Evolutionary conservation across 2,113 vertebrate species (phyloP), one percentile per base, ranked within the genome.

Genomic region (Acinonyx jubatus): DNA sequence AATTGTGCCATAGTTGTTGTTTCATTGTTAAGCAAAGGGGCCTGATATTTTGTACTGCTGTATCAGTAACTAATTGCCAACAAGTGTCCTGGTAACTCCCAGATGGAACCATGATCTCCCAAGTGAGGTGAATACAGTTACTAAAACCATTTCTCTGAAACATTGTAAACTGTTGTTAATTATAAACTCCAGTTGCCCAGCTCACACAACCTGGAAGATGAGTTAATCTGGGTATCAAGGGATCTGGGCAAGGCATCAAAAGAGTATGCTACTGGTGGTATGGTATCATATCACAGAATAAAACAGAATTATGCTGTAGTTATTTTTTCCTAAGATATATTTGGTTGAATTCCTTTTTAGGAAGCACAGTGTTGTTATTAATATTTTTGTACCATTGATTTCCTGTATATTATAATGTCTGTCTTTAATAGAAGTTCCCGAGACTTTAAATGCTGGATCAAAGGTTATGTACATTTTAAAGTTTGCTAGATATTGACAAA

Each of bases 61-160:
- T 73, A 45, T 61, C 68, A 89, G 4, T 91, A 61, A 79, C 27
- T 33, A 88, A 93, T 38, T 93, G 78, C 4, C 38, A 71, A 66
- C 48, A 71, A 89, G 78, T 79, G 16, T 68, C 23, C 9, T 61
- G 66, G 52, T 48, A 88, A 76, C 29, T 96, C 90, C 52, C 86
- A 63, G 19, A 57, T 74, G 76, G 38, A 84, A 96, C 92, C 50
- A 61, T 36, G 73, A 73, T 80, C 68, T 97, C 93, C 86, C 81
- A 80, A 73, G 23, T 91, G 90, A 90, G 38, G 55, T 55, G 86
- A 84, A 96, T 91, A 88, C 2, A 78, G 13, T 36, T 63, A 74
- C 23, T 50, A 23, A 96, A 95, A n/a, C 61, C 25, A 93, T 79
- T 95, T 83, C 36, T n/a, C 36, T 38, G 31, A 79, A 91, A 95